These are phyloP conservation scores for Amphimedon queenslandica DNA, from an alignment of 37 sponge, comb jelly and placozoan species.

Conservation along the genomic window DNA sequence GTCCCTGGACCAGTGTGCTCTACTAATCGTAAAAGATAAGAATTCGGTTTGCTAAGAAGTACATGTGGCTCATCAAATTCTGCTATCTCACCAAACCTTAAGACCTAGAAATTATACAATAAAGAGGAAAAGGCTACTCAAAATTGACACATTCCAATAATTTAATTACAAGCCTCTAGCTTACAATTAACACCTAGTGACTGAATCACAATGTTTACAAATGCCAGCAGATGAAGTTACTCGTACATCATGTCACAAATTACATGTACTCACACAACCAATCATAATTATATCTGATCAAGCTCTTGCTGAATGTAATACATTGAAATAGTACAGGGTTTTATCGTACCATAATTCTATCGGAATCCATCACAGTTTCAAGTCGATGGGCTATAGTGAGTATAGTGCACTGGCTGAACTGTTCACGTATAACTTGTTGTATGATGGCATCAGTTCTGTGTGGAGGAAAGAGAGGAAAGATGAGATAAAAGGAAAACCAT, in stretches of 20 bases:
- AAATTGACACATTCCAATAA: neutral
- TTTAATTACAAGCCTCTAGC: neutral
- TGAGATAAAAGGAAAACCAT: neutral
- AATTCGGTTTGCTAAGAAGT: constrained; percentile 32
- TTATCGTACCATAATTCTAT: constrained; percentile 70
- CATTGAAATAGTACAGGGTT: neutral
- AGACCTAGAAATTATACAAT: constrained; percentile 23
- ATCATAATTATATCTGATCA: too few relatives aligned
- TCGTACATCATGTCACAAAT: too few relatives aligned
- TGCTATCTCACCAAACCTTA: constrained; percentile 34
- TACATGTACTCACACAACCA: too few relatives aligned
- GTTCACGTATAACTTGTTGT: constrained; percentile 64
- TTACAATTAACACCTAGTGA: neutral
- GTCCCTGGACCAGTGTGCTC: constrained; percentile 35
- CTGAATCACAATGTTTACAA: too few relatives aligned
- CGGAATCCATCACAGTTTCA: constrained; percentile 92
- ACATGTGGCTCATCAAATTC: constrained; percentile 49
- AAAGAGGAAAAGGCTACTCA: neutral
- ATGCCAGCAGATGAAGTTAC: too few relatives aligned
- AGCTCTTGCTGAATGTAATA: neutral
- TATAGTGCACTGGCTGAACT: constrained; percentile 79
- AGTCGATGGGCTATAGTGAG: constrained; percentile 91
- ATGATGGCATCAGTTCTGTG: constrained; percentile 85
- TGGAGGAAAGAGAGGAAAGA: neutral
- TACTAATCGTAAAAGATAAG: constrained; percentile 39